Evolutionary conservation across 2,888 invertebrate genomes (phyloP), one percentile per base, ranked within the genome.

Genomic region (Drosophila nr. medialis): DNA sequence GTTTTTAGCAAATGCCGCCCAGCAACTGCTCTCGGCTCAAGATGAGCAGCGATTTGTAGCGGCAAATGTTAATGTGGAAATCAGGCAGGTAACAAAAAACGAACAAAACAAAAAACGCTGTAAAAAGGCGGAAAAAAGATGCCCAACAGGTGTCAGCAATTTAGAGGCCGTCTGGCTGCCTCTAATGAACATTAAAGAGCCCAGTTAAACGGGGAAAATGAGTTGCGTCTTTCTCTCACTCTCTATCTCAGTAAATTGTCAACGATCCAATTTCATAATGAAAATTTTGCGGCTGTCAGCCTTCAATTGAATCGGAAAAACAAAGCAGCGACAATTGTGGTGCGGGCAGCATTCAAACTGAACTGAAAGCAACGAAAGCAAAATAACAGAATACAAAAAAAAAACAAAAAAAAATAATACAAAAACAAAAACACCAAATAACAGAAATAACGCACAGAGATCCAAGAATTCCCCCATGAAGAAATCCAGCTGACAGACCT

Each of bases 191-290:
- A 61, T 61, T 30, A 54, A 50, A 53, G 55, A 51, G 55, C 40
- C 32, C 36, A 30, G 24, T 51, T 42, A 27, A 67, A 49, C 7
- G 40, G 53, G 18, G 11, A 49, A 53, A 5, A 13, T 30, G 38
- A 55, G 42, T 54, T 42, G n/a, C 38, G 34, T 45, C 63, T 7
- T 8, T 11, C 10, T 4, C 21, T 4, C 13, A 4, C 42, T 13
- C 13, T 13, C 21, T 21, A 21, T 7, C 21, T 84, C 84, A 64
- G 79, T 86, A 86, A 88, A 91, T 91, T 92, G 92, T 92, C 91
- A 90, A 91, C 90, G 90, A 91, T 92, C 92, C 91, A 92, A 92
- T 92, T 92, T 92, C 91, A 91, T 91, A 92, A 92, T 92, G 91
- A 92, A 92, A 90, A 91, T 92, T 90, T 82, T 79, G 77, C 74